These are phyloP conservation scores for Thereuonema tuberculata DNA, from an alignment of 1,140 invertebrate species.

Conservation along the genomic window DNA sequence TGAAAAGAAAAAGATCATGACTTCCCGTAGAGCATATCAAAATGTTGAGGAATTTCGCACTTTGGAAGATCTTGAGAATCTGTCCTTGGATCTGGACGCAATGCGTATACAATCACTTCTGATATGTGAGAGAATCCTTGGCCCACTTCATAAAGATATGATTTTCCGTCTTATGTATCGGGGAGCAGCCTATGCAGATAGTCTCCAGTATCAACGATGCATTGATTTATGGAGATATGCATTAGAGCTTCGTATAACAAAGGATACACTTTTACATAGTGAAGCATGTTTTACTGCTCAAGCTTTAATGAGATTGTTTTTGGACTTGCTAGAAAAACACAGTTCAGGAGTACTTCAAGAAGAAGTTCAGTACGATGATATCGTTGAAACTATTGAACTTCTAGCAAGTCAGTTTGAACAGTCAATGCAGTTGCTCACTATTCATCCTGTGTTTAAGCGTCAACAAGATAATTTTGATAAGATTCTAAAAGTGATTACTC, in stretches of 20 bases:
- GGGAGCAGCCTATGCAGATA: slow-evolving; percentile 74
- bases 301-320: slow-evolving; percentile 45
- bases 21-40: slow-evolving; percentile 44
- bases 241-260: slow-evolving; percentile 58
- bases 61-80: slow-evolving; percentile 50
- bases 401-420: slow-evolving; percentile 43
- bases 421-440: slow-evolving; percentile 42
- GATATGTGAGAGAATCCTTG: slow-evolving; percentile 66
- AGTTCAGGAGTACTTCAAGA: slow-evolving; percentile 36
- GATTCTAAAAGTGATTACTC: slow-evolving; percentile 49
- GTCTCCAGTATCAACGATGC: slow-evolving; percentile 64
- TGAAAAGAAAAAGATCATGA: slow-evolving; percentile 28
- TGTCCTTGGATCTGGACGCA: slow-evolving; percentile 57
- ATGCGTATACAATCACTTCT: slow-evolving; percentile 68
- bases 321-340: slow-evolving; percentile 55
- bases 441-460: slow-evolving; percentile 53
- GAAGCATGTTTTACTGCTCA: slow-evolving; percentile 72
- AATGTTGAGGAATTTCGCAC: slow-evolving; percentile 54
- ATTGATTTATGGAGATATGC: slow-evolving; percentile 71
- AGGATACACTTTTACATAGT: slow-evolving; percentile 49
- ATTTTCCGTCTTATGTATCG: slow-evolving; percentile 51
- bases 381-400: slow-evolving; percentile 51
- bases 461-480: slow-evolving; percentile 67
- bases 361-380: slow-evolving; percentile 52
- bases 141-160: slow-evolving; percentile 65